These are phyloP conservation scores for Tuta absoluta DNA, from an alignment of 2,888 invertebrate species.

Conservation along the genomic window DNA sequence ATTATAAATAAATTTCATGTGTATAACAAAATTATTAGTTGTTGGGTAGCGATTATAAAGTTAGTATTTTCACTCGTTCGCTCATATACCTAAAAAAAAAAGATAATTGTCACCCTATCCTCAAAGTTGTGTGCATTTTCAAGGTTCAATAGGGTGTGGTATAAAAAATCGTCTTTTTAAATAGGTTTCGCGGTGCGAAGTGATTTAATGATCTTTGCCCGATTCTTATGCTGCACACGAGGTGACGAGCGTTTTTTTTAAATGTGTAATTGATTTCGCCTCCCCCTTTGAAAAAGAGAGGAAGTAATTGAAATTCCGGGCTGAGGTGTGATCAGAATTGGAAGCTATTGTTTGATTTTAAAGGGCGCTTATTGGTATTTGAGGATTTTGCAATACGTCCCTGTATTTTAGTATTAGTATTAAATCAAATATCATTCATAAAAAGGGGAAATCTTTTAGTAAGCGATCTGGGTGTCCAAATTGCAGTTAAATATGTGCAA, in stretches of 20 bases:
- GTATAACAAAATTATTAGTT: no score
- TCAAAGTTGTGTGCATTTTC: constrained; percentile 49
- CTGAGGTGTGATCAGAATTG: constrained; percentile 63
- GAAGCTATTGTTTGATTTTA: constrained; percentile 25
- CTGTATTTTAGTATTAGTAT: background rate
- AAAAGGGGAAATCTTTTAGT: no score
- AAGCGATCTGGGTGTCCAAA: no score
- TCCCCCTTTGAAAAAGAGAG: constrained; percentile 41
- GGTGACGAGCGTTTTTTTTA: constrained; percentile 68
- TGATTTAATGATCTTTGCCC: constrained; percentile 73
- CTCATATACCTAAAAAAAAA: no score
- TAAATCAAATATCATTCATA: no score
- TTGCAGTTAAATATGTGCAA: no score
- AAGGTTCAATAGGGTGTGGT: constrained; percentile 49
- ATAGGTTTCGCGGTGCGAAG: constrained; percentile 73
- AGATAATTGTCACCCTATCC: constrained; percentile 37
- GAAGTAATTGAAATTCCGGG: constrained; percentile 72
- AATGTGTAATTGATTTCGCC: constrained; percentile 74
- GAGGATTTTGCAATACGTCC: constrained; percentile 32
- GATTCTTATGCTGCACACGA: constrained; percentile 68
- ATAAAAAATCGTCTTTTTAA: constrained; percentile 73
- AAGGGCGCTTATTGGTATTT: constrained; percentile 29
- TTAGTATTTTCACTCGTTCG: no score
- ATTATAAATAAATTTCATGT: no score
- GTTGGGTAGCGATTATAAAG: no score